These are phyloP conservation scores for Acholoe squamosa DNA, from an alignment of 2,888 invertebrate genomes.

Conservation along the genomic window DNA sequence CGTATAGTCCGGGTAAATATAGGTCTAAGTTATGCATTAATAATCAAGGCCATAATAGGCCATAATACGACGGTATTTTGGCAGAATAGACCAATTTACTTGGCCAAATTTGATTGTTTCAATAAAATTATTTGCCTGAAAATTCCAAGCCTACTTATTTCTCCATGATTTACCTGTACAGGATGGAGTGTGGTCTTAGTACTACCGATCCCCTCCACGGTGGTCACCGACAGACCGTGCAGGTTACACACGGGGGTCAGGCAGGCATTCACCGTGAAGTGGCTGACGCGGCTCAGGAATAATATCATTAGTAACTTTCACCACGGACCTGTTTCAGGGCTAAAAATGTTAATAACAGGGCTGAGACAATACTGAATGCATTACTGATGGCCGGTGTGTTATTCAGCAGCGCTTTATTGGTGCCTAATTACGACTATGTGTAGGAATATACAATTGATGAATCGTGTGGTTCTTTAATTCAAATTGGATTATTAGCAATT, in stretches of 20 bases:
- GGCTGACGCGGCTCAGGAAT: constrained; percentile 69
- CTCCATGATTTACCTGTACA: constrained; percentile 80
- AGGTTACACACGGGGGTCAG: constrained; percentile 79
- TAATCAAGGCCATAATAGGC: no score
- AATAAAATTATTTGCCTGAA: no score
- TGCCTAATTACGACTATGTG: not conserved
- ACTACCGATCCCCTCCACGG: constrained; percentile 82
- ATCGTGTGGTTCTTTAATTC: no score
- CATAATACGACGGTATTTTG: no score
- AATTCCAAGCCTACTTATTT: no score
- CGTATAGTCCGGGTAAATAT: not conserved
- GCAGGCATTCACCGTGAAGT: constrained; percentile 80
- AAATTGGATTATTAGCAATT: not conserved
- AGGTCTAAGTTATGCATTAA: not conserved
- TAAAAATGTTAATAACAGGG: not conserved
- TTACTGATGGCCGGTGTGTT: not conserved
- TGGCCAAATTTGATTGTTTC: no score
- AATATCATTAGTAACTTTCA: not conserved
- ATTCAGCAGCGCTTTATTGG: not conserved
- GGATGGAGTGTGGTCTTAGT: constrained; percentile 78
- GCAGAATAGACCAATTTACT: no score
- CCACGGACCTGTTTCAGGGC: not conserved
- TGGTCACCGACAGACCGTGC: constrained; percentile 81
- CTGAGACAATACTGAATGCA: not conserved
- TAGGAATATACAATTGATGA: not conserved